phyloP scores from a whole-genome alignment of 2,113 vertebrate genomes.

The Cairina moschata region DNA sequence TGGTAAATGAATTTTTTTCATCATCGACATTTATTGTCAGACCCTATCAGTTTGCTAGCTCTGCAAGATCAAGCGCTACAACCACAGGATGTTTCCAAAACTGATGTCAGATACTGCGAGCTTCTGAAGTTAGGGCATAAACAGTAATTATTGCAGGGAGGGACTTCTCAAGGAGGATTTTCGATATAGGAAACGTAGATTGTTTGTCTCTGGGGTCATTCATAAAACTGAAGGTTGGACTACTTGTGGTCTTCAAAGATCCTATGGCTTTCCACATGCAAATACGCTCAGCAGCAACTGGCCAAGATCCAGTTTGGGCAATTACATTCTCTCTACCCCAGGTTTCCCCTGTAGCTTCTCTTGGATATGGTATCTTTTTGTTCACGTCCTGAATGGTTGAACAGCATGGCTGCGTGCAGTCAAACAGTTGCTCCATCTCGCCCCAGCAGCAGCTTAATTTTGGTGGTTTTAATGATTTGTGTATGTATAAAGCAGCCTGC shows the following conservation, averaged over 20 bases:
- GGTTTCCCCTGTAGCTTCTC: background rate
- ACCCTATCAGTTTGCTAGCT: conserved; percentile 27
- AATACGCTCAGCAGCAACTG: background rate
- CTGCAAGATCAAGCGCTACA: conserved; percentile 44
- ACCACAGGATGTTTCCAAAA: conserved; percentile 71
- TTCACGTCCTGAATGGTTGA: background rate
- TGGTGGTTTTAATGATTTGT: conserved; percentile 57
- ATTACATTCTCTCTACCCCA: background rate
- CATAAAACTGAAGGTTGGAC: background rate
- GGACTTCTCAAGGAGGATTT: conserved; percentile 31
- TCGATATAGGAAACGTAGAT: conserved; percentile 2
- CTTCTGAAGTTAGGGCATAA: conserved; percentile 66
- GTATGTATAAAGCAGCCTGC: conserved; percentile 35
- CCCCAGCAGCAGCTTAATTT: conserved; percentile 24
- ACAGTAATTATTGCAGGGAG: conserved; percentile 67
- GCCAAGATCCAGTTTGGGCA: conserved; percentile 17
- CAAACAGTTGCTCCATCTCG: conserved; percentile 24
- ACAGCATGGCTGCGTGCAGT: background rate
- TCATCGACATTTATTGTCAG: background rate
- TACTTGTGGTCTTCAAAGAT: conserved; percentile 5
- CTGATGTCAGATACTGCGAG: conserved; percentile 48
- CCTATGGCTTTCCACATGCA: background rate
- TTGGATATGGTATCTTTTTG: background rate
- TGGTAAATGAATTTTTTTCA: background rate
- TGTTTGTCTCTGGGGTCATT: background rate